Conservation (phyloP, 2,113 vertebrate species). For the Tragelaphus scriptus region DNA sequence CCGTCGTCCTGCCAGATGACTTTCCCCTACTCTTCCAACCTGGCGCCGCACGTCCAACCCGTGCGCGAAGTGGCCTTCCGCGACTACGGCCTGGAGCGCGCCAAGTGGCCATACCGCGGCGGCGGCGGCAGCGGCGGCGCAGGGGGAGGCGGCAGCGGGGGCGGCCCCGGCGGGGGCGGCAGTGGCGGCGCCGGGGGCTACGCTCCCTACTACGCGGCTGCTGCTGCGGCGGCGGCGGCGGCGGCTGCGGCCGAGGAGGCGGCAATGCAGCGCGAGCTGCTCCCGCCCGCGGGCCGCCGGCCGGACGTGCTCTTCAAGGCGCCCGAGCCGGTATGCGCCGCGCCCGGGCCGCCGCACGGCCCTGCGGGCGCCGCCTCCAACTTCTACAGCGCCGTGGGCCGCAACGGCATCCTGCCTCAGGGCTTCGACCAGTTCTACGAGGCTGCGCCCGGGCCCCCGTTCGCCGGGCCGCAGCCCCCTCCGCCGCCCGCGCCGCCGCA, state of each 20-base stretch:
- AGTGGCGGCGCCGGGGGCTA: slow-evolving; percentile 94
- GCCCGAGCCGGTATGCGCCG: slow-evolving; percentile 87
- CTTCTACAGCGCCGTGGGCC: slow-evolving; percentile 92
- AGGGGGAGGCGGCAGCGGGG: slow-evolving; percentile 92
- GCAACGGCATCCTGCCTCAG: slow-evolving; percentile 97
- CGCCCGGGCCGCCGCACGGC: slow-evolving; percentile 85
- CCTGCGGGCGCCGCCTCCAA: slow-evolving; percentile 83
- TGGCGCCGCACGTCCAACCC: slow-evolving; percentile 94
- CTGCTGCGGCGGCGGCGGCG: slow-evolving; percentile 75
- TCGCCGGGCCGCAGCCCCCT: slow-evolving; percentile 77
- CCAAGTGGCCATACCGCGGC: slow-evolving; percentile 95
- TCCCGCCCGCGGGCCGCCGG: slow-evolving; percentile 84
- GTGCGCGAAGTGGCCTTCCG: slow-evolving; percentile 97
- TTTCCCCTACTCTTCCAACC: slow-evolving; percentile 96
- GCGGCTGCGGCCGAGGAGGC: slow-evolving; percentile 84
- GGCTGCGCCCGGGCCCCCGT: slow-evolving; percentile 77
- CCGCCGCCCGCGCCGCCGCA: slow-evolving; percentile 77
- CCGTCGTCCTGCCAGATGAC: slow-evolving; percentile 96
- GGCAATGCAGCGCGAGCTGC: slow-evolving; percentile 83
- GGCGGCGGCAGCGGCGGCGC: slow-evolving; percentile 80
- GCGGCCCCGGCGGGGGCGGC: slow-evolving; percentile 79
- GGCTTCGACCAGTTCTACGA: slow-evolving; percentile 99
- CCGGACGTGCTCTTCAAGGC: slow-evolving; percentile 95
- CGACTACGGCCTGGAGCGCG: slow-evolving; percentile 96
- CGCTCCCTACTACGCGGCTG: slow-evolving; percentile 93